phyloP scores from a whole-genome alignment of 2,888 invertebrate species.

The Hirtodrosophila alboralis region DNA sequence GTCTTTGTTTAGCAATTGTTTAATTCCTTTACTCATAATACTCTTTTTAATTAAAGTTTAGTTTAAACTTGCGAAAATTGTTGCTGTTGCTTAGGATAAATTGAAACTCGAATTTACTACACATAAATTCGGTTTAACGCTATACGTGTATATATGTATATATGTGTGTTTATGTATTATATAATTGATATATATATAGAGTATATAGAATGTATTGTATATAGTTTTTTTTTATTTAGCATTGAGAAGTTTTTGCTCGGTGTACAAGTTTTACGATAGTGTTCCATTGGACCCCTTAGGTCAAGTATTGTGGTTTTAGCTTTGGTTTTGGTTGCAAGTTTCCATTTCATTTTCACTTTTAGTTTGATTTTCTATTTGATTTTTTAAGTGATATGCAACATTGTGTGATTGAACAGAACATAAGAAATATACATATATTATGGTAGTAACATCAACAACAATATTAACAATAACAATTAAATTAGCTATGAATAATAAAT shows the following conservation, averaged over 20 bases:
- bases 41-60: conserved; percentile 53
- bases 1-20: conserved; percentile 61
- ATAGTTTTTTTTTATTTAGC: conserved; percentile 35
- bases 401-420: conserved; percentile 19
- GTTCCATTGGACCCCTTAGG: conserved; percentile 57
- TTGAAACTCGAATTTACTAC: conserved; percentile 72
- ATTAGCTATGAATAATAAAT: conserved; percentile 38
- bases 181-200: conserved; percentile 22
- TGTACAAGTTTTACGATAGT: conserved; percentile 68
- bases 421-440: no score
- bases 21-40: conserved; percentile 42
- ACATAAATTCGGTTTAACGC: conserved; percentile 74
- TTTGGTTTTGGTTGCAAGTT: conserved; percentile 12
- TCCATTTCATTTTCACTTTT: conserved; percentile 15
- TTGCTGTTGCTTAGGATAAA: conserved; percentile 69
- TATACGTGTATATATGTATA: conserved; percentile 48
- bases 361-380: background rate
- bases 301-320: conserved; percentile 35
- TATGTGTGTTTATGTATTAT: conserved; percentile 22
- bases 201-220: conserved; percentile 45
- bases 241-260: conserved; percentile 51
- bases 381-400: conserved; percentile 32
- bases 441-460: conserved; percentile 55
- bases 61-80: conserved; percentile 71
- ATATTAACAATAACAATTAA: conserved; percentile 64